A percentile compares a stretch with the other conserved stretches of the same genome.
Evolutionary conservation across 2,113 vertebrate genomes (phyloP).

Genomic region (Pseudorasbora parva): DNA sequence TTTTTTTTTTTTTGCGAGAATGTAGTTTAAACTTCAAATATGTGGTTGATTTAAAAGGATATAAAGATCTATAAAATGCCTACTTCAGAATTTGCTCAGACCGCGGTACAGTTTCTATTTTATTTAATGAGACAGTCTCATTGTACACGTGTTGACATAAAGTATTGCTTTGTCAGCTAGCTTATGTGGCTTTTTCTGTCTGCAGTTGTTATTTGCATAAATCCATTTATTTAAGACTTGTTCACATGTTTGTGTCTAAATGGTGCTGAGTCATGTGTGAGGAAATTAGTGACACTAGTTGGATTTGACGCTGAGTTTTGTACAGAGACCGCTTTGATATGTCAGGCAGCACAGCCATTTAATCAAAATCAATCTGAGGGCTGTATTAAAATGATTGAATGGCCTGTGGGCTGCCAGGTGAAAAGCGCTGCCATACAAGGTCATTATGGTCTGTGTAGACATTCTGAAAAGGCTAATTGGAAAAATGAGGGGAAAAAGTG

Average conservation of each 20-base stretch:
- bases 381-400: slow-evolving; percentile 1
- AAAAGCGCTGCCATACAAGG: not conserved
- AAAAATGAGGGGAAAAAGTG: not conserved
- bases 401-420: not conserved
- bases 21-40: not conserved
- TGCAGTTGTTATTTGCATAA: not conserved
- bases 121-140: not conserved
- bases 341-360: not conserved
- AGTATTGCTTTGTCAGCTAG: not conserved
- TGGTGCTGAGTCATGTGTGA: not conserved
- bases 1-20: not conserved
- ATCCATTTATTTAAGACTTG: not conserved
- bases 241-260: not conserved
- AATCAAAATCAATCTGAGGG: slow-evolving; percentile 4
- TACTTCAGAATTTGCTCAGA: not conserved
- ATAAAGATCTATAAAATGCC: not conserved
- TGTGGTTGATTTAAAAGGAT: not conserved
- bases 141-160: not conserved
- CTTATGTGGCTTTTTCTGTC: not conserved
- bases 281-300: not conserved
- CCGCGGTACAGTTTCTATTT: not conserved
- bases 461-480: not conserved
- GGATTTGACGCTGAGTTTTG: not conserved
- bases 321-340: not conserved
- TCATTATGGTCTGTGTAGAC: not conserved